Base-by-base conservation (phyloP, 2,113 vertebrate species). In the Lontra canadensis region DNA sequence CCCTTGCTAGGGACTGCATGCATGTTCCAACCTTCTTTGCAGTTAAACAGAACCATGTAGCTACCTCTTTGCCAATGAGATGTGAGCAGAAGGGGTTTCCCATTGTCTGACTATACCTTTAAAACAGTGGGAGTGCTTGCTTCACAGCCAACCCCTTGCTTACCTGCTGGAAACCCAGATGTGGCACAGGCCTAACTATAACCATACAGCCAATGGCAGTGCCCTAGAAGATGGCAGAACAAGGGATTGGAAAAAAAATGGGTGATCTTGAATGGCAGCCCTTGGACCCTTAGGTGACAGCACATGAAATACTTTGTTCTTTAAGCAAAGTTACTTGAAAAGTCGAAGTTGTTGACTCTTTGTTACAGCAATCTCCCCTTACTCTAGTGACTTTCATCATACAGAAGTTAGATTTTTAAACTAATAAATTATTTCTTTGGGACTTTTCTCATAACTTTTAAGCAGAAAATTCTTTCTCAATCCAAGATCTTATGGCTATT, bases 371-470 rank as follows among this genome's bases (percentile, higher is more conserved):
- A 52, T 44, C 15, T 67, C 23, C 2, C 7, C 12, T 74, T 61
- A 57, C 31, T 76, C 20, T 47, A 90, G 47, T 74, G 23, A 85
- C 42, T 97, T 90, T 59, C 81, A 17, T 57, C 42, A 61, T 26
- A 14, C 4, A 81, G 42, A 94, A 71, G 18, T 85, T 84, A 88
- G 59, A 12, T 52, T 96, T 93, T 84, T 74, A 63, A 95, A 76
- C 6, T 52, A 95, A 61, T 36, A 25, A 76, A 69, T 3, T n/a
- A n/a, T 84, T 95, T 91, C 29, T 79, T 92, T 59, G 73, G 52
- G 69, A 63, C 29, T 87, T 82, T 63, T 85, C 74, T 29, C 39
- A 29, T 78, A 78, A 47, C n/a, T 95, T 83, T 96, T 86, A 79
- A 39, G 42, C 34, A 93, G 78, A 81, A 69, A 76, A 80, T 96